A percentile compares a stretch with the other conserved stretches of the same genome.
Conservation (phyloP, 2,113 vertebrate genomes). For the Grus americana region DNA sequence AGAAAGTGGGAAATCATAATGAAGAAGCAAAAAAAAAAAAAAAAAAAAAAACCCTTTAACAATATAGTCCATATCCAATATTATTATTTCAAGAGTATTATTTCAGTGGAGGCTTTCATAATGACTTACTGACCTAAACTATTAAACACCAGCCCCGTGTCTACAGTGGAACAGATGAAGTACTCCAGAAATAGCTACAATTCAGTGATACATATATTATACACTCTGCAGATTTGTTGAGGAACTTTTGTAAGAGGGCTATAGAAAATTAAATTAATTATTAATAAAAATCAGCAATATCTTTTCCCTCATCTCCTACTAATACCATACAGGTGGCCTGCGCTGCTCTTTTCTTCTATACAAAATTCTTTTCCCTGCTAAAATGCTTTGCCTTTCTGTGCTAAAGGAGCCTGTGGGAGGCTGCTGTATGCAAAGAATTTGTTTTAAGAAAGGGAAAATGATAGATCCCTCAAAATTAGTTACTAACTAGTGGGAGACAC, state of each 20-base stretch:
- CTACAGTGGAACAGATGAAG: constrained; percentile 8
- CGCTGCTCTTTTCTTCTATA: background rate
- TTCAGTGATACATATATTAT: constrained; percentile 7
- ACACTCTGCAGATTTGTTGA: constrained; percentile 29
- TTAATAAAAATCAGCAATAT: constrained; percentile 47
- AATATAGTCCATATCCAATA: background rate
- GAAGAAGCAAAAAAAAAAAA: background rate
- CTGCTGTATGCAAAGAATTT: constrained; percentile 57
- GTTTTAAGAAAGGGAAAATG: constrained; percentile 52
- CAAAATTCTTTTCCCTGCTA: background rate
- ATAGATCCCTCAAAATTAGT: constrained; percentile 50
- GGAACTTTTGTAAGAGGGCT: constrained; percentile 15
- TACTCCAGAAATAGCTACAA: constrained; percentile 39
- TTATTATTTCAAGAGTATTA: constrained; percentile 3
- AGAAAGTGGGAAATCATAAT: background rate
- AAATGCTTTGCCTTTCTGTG: constrained; percentile 29
- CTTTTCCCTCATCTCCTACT: background rate
- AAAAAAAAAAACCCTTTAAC: background rate
- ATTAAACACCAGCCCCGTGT: background rate
- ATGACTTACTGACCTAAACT: constrained; percentile 39
- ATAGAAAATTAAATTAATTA: constrained; percentile 59
- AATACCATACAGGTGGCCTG: constrained; percentile 10
- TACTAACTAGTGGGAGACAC: constrained; percentile 45
- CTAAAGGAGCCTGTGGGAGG: constrained; percentile 45
- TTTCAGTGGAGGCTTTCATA: constrained; percentile 28